phyloP scores from a whole-genome alignment of 2,888 invertebrate genomes.

The Rotaria magnacalcarata region DNA sequence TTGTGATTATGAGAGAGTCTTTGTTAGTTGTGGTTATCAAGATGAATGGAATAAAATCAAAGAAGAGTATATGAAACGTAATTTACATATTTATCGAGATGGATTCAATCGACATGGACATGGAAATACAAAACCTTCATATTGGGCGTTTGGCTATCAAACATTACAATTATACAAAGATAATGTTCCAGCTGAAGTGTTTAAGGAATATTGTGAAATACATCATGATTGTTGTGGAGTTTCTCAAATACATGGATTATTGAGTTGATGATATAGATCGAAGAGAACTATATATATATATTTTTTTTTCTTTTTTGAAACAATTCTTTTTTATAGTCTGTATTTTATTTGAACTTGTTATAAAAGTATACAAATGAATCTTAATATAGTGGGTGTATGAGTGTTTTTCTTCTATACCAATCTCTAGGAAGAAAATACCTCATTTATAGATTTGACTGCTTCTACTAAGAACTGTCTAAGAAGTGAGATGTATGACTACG shows the following conservation, averaged over 20 bases:
- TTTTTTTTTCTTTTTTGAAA: too few relatives aligned
- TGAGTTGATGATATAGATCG: background rate
- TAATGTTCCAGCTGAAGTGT: background rate
- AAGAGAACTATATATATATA: too few relatives aligned
- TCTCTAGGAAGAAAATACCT: too few relatives aligned
- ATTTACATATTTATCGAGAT: background rate
- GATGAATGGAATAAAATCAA: background rate
- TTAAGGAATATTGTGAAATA: slow-evolving; percentile 1
- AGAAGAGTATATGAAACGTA: background rate
- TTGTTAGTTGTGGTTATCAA: background rate
- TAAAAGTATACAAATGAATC: too few relatives aligned
- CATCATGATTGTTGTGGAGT: slow-evolving; percentile 19
- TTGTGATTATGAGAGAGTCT: background rate
- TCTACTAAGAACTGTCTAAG: too few relatives aligned
- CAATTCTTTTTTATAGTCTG: too few relatives aligned
- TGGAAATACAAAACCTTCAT: background rate
- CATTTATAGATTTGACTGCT: too few relatives aligned
- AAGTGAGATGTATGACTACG: too few relatives aligned
- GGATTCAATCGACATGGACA: slow-evolving; percentile 17
- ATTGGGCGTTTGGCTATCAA: background rate
- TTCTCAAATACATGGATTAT: background rate
- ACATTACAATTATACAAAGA: background rate
- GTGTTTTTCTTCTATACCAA: too few relatives aligned
- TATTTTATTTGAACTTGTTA: too few relatives aligned
- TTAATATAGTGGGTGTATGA: too few relatives aligned